These are phyloP conservation scores for Panagrolaimus sp. DNA, from an alignment of 1,140 invertebrate genomes.

Conservation along the genomic window DNA sequence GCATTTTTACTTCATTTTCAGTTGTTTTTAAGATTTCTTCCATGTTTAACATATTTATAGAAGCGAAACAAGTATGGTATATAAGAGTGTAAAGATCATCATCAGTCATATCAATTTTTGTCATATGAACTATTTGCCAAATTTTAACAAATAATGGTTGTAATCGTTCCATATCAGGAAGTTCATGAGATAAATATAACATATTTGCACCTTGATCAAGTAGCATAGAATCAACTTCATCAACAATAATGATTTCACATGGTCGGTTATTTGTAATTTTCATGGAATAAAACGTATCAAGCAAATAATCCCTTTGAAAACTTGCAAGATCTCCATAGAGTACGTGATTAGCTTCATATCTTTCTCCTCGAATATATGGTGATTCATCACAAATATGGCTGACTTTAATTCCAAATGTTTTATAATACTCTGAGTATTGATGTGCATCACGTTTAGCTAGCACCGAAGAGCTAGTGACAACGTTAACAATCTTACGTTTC, in stretches of 20 bases:
- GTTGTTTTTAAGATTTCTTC: too few relatives aligned
- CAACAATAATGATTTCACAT: background rate
- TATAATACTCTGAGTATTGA: background rate
- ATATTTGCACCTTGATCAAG: background rate
- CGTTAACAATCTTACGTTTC: background rate
- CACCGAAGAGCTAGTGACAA: constrained; percentile 28
- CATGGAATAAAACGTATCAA: constrained; percentile 22
- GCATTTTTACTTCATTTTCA: too few relatives aligned
- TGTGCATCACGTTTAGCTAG: constrained; percentile 22
- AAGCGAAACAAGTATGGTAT: too few relatives aligned
- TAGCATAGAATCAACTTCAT: background rate
- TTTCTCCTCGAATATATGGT: background rate
- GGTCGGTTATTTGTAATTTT: constrained; percentile 4
- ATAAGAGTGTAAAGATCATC: too few relatives aligned
- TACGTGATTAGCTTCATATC: background rate
- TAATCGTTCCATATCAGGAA: background rate
- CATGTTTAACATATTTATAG: too few relatives aligned
- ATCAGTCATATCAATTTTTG: too few relatives aligned
- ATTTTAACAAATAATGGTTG: background rate
- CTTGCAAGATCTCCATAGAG: background rate
- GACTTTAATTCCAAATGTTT: background rate
- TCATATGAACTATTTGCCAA: too few relatives aligned
- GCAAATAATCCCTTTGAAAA: background rate
- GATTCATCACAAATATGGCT: background rate
- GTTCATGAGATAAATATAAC: background rate